Evolutionary conservation across 2,888 invertebrate species (phyloP), one percentile per base, ranked within the genome.

Genomic region (Gymnocheta viridis): DNA sequence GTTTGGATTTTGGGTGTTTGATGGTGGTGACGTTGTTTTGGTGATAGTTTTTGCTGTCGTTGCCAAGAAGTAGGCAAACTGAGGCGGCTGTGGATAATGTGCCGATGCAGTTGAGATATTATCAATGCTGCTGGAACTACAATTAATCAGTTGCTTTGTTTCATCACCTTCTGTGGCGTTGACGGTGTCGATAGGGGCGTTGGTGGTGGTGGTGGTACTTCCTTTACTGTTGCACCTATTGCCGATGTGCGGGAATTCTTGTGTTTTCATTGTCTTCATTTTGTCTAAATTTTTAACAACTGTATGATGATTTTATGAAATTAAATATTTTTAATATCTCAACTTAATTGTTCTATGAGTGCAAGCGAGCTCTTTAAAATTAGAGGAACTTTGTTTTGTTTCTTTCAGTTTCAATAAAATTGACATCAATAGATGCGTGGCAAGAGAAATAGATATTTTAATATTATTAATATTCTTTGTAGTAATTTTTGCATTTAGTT

Each of bases 91-190:
- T 17, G 66, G 32, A n/a, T 62, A 56, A 47, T 51, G 47, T 2
- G 32, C 49, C 17, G 69, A 73, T 22, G 62, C 67, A 6, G 72
- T 81, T 38, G 77, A 81, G 12, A 35, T 56, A 32, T 78, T 69
- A 38, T 80, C 76, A 27, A 72, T 67, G 44, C 72, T 80, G 14
- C 51, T 77, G 10, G 58, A 58, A 60, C 80, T 77, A 67, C 38
- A 77, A 62, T 35, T 73, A 29, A 62, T 81, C 2, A 62, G 60
- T 35, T 77, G 58, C 38, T 60, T 81, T 17, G 47, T 41, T 10
- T 69, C 72, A 14, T 62, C 62, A 22, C 41, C 54, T 32, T 41
- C 38, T 17, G 29, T 44, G 9, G 29, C 54, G 38, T 3, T 22
- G 10, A 4, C 17, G 32, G 7, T 41, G 24, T 47, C 44, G 35